phyloP scores from a whole-genome alignment of 1,140 invertebrate species.

The Drosophila triauraria region DNA sequence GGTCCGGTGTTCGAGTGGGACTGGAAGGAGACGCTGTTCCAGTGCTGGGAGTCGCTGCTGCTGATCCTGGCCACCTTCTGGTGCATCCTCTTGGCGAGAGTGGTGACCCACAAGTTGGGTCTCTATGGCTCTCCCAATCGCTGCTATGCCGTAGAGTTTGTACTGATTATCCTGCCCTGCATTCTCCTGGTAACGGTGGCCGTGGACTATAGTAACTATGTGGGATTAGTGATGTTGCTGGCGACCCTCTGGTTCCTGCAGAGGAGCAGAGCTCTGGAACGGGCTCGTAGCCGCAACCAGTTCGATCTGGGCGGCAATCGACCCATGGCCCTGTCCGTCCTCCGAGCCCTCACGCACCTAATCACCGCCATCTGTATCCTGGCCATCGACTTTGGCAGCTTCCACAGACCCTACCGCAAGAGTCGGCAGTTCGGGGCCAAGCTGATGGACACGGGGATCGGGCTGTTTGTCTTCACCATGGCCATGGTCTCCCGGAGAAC shows the following conservation, averaged over 20 bases:
- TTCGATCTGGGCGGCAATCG: constrained; percentile 67
- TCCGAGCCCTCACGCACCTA: constrained; percentile 90
- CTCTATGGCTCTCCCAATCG: constrained; percentile 3
- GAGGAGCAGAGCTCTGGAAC: constrained; percentile 14
- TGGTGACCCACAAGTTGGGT: constrained; percentile 29
- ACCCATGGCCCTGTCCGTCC: constrained; percentile 62
- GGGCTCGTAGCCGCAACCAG: constrained; percentile 23
- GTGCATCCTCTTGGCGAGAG: constrained; percentile 53
- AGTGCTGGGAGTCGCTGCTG: constrained; percentile 36
- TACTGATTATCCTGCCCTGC: constrained; percentile 54
- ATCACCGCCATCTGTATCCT: constrained; percentile 94
- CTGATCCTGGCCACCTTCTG: constrained; percentile 60
- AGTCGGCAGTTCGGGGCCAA: constrained; percentile 94
- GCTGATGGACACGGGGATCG: constrained; percentile 98
- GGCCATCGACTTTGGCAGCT: constrained; percentile 96
- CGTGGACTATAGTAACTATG: constrained; percentile 27
- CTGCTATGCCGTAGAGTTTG: constrained; percentile 52
- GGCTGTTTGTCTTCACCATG: constrained; percentile 94
- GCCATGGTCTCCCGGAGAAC: constrained; percentile 88
- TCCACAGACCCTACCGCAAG: constrained; percentile 94
- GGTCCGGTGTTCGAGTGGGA: constrained; percentile 34
- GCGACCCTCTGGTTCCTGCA: constrained; percentile 21
- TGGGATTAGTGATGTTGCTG: constrained; percentile 31
- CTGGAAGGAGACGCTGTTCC: constrained; percentile 27
- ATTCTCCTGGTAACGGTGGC: constrained; percentile 67